phyloP scores from a whole-genome alignment of 2,797 vertebrate genomes.

The Microctenopoma stevenorrisi region DNA sequence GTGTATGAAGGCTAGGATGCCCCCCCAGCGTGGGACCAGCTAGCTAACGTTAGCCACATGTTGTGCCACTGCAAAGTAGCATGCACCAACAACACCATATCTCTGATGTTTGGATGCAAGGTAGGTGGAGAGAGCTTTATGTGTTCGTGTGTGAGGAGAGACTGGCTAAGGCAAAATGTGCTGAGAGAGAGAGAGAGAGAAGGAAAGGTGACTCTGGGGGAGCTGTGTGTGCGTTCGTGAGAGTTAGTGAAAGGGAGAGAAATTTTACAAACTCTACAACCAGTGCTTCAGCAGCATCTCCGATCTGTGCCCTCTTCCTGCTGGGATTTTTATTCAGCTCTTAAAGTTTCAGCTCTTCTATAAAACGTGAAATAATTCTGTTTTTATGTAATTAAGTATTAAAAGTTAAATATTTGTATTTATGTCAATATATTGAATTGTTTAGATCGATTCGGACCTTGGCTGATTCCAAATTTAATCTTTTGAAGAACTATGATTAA shows the following conservation, averaged over 20 bases:
- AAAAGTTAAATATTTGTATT: too few species aligned
- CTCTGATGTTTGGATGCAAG: slow-evolving; percentile 93
- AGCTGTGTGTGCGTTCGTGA: slow-evolving; percentile 6
- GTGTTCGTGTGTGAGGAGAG: slow-evolving; percentile 21
- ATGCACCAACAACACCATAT: slow-evolving; percentile 90
- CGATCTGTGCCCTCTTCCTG: neutral
- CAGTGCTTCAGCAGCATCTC: slow-evolving; percentile 19
- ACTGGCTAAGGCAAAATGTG: slow-evolving; percentile 48
- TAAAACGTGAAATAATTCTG: neutral
- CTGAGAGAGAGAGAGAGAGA: slow-evolving; percentile 23
- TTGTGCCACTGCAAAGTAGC: slow-evolving; percentile 93
- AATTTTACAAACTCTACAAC: slow-evolving; percentile 18
- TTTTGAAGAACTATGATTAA: too few species aligned
- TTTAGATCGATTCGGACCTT: too few species aligned
- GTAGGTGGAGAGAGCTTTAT: slow-evolving; percentile 76
- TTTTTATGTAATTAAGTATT: too few species aligned
- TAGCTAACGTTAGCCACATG: slow-evolving; percentile 90
- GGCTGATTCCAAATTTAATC: too few species aligned
- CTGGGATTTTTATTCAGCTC: neutral
- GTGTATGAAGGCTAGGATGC: slow-evolving; percentile 73
- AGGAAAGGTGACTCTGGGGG: slow-evolving; percentile 34
- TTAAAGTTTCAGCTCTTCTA: neutral
- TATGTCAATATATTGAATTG: too few species aligned
- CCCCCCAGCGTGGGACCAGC: slow-evolving; percentile 76
- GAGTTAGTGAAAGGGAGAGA: neutral